A percentile compares a stretch with the other conserved stretches of the same genome.
phyloP scores from a whole-genome alignment of 2,888 invertebrate species.

The Nomada ruficornis region DNA sequence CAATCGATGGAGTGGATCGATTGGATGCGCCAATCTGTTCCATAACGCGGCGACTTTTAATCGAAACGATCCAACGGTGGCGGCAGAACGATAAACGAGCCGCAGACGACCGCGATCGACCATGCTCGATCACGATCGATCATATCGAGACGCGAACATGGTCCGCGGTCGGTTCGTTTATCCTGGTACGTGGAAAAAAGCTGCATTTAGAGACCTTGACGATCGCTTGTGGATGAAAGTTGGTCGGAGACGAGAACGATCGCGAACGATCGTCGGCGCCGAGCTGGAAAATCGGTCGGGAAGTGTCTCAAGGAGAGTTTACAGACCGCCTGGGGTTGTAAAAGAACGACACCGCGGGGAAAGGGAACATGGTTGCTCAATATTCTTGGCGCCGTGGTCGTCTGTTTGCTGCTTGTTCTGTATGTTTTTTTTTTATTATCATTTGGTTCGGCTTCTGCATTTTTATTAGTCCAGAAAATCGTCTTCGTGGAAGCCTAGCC shows the following conservation, averaged over 20 bases:
- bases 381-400: constrained; percentile 52
- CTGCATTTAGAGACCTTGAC: constrained; percentile 42
- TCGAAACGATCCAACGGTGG: constrained; percentile 27
- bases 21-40: constrained; percentile 18
- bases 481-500: background rate
- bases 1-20: constrained; percentile 21
- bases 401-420: background rate
- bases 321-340: constrained; percentile 52
- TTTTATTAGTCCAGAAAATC: constrained; percentile 36
- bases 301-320: constrained; percentile 68
- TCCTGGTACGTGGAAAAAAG: constrained; percentile 26
- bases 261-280: constrained; percentile 53
- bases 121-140: constrained; percentile 19
- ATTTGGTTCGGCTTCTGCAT: background rate
- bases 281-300: constrained; percentile 65
- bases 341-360: constrained; percentile 32
- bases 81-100: constrained; percentile 23
- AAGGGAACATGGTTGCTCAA: constrained; percentile 53
- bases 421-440: background rate
- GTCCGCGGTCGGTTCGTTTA: background rate
- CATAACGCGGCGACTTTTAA: constrained; percentile 34
- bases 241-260: constrained; percentile 48
- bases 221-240: constrained; percentile 50
- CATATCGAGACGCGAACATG: background rate
- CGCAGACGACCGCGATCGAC: constrained; percentile 2